Evolutionary conservation across 2,113 vertebrate genomes (phyloP).

Genomic region (Mandrillus leucophaeus): DNA sequence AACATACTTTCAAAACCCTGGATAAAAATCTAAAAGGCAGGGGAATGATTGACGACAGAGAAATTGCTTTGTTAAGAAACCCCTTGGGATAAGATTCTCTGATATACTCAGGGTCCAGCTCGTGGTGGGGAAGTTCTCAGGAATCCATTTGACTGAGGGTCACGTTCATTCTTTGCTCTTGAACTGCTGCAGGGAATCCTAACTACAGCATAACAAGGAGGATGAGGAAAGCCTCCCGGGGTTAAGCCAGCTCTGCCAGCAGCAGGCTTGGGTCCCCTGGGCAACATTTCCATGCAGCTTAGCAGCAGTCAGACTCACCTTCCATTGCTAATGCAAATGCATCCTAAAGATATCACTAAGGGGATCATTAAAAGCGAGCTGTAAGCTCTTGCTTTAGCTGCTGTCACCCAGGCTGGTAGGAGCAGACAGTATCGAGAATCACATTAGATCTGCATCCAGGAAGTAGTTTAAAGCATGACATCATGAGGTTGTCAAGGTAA

Average conservation of each 20-base stretch:
- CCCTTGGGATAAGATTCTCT: conserved; percentile 19
- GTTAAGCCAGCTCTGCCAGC: neutral
- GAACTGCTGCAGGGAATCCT: neutral
- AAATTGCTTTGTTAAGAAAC: conserved; percentile 41
- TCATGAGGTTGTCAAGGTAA: conserved; percentile 72
- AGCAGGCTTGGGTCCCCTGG: neutral
- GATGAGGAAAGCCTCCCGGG: neutral
- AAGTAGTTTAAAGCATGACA: conserved; percentile 36
- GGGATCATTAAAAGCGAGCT: neutral
- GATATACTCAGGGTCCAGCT: neutral
- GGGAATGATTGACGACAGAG: conserved; percentile 5
- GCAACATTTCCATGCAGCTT: neutral
- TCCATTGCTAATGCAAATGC: conserved; percentile 29
- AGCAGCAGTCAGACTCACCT: neutral
- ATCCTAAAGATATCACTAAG: neutral
- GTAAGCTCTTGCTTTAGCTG: neutral
- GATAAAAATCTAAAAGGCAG: too few relatives aligned
- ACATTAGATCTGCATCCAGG: conserved; percentile 24
- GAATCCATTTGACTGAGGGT: neutral
- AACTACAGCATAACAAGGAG: neutral
- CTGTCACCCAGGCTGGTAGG: neutral
- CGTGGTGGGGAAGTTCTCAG: conserved; percentile 11
- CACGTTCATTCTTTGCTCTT: neutral
- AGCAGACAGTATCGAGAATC: neutral
- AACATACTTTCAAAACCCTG: conserved; percentile 10